Evolutionary conservation across 2,113 vertebrate genomes (phyloP), one percentile per base, ranked within the genome.

Genomic region (Paramisgurnus dabryanus): DNA sequence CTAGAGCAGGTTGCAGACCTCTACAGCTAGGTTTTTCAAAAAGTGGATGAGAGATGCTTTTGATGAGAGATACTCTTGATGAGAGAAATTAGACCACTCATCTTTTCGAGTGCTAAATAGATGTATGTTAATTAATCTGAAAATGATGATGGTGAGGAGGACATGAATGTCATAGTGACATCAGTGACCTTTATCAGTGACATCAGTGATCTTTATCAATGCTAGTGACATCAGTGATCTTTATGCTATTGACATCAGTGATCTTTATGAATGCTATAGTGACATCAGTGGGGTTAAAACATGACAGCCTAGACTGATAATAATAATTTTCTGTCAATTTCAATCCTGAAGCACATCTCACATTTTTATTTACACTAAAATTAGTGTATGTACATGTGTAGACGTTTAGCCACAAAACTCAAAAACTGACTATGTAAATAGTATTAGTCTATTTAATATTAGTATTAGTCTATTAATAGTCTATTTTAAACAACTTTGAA

Each of bases 81-180:
- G 41, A 76, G 22, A 17, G 22, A 76, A 76, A 76, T 47, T 64
- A 76, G 5, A 77, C 45, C 63, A 77, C 63, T 77, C 53, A 22
- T 55, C 74, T 53, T 40, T 39, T 66, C 17, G 47, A 77, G 63
- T 8, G 9, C 15, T 65, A 41, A 60, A 80, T 27, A 70, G 41
- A 58, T 61, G 15, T 55, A 55, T 64, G 47, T 41, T 64, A 72
- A 72, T 64, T 57, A 57, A 53, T 47, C 43, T 63, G 64, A 71
- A 49, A 53, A 80, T 1, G n/a, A n/a, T 65, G 50, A 57, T 11
- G 50, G 60, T 0, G 8, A 76, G 12, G 22, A 63, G 4, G 34
- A 64, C 60, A 41, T 66, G 15, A 66, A 77, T 22, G 27, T 41
- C 60, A 50, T 43, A 39, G 73, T 47, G 57, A 9, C 67, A 68